Conservation (phyloP, 53 echinoderm and acorn worm genomes). For the Astropecten irregularis region DNA sequence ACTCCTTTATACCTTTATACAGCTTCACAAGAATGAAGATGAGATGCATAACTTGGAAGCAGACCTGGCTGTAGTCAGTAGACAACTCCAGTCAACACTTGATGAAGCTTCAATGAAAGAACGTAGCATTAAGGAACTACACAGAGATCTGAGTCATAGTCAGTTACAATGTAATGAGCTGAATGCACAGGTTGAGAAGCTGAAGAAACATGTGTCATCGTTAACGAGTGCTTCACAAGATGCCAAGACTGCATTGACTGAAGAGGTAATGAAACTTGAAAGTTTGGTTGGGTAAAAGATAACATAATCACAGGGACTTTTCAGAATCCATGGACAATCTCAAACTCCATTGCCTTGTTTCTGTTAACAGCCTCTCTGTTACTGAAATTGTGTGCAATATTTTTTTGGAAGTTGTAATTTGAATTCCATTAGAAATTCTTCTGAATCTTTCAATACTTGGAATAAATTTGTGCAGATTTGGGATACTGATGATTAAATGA, state of each 20-base stretch:
- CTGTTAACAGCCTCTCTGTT: no score
- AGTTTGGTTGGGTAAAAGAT: no score
- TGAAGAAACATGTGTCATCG: constrained; percentile 49
- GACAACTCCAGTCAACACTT: constrained; percentile 56
- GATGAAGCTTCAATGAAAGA: constrained; percentile 62
- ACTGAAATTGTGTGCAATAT: no score
- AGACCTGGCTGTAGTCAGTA: constrained; percentile 48
- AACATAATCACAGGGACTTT: no score
- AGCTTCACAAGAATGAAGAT: constrained; percentile 38
- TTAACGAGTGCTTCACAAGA: constrained; percentile 58
- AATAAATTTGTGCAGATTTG: no score
- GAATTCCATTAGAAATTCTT: no score
- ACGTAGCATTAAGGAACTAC: constrained; percentile 49
- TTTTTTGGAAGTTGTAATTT: no score
- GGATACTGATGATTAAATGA: no score
- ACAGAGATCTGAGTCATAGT: constrained; percentile 58
- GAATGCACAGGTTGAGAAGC: constrained; percentile 57
- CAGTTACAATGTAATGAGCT: constrained; percentile 49
- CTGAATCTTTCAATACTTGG: no score
- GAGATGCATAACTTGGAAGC: constrained; percentile 45
- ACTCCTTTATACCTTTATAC: no score
- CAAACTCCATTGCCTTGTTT: no score
- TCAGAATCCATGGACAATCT: no score
- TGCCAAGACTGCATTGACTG: constrained; percentile 70
- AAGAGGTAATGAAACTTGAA: constrained; percentile 60